A percentile compares a stretch with the other conserved stretches of the same genome.
Conservation (phyloP, 2,888 invertebrate genomes). For the Heteropelma amictum region DNA sequence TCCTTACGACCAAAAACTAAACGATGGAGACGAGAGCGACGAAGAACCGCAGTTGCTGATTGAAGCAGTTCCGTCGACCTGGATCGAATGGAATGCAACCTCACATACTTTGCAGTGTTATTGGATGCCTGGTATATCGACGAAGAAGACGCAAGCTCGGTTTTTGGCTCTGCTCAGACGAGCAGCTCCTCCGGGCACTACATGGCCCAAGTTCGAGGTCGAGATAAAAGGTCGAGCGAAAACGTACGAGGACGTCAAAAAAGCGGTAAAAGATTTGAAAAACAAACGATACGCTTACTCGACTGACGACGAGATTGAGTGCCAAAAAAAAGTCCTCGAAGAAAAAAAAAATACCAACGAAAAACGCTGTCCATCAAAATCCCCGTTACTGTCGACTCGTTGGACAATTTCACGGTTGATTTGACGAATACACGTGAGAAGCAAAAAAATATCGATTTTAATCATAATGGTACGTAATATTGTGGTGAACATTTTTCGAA, state of each 20-base stretch:
- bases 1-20: not conserved
- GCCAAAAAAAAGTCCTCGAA: conserved; percentile 16
- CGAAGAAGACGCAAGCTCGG: conserved; percentile 1
- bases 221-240: conserved; percentile 7
- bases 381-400: conserved; percentile 9
- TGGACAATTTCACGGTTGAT: conserved; percentile 14
- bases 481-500: conserved; percentile 1
- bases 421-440: conserved; percentile 1
- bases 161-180: conserved; percentile 3
- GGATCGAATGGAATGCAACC: not conserved
- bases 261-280: conserved; percentile 8
- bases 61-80: conserved; percentile 9
- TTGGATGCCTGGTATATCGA: conserved; percentile 4
- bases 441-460: conserved; percentile 3
- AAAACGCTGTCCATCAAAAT: not conserved
- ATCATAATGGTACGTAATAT: conserved; percentile 12
- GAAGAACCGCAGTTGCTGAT: not conserved
- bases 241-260: not conserved
- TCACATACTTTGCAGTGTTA: not conserved
- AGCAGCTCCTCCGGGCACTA: conserved; percentile 1
- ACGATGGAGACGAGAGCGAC: not conserved
- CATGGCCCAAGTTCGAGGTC: conserved; percentile 1
- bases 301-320: conserved; percentile 7
- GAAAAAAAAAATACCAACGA: conserved; percentile 8
- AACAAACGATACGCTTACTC: conserved; percentile 13